A percentile compares a stretch with the other conserved stretches of the same genome.
Conservation (phyloP, 2,797 vertebrate species). For the Leptatherina wallacei region DNA sequence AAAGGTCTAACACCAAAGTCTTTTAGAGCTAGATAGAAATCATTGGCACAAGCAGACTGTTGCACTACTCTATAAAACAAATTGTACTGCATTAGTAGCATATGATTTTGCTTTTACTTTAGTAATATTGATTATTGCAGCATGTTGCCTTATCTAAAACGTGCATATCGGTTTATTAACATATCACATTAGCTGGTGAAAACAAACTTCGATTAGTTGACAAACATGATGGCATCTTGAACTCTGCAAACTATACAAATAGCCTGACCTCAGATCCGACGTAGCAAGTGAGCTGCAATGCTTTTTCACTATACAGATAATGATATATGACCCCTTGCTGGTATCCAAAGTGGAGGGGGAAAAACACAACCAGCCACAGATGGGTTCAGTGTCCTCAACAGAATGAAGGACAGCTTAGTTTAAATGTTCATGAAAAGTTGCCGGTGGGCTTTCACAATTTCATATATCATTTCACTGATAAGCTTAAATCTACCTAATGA, state of each 20-base stretch:
- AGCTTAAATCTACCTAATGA: background rate
- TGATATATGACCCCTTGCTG: slow-evolving; percentile 29
- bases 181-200: background rate
- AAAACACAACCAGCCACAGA: background rate
- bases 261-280: slow-evolving; percentile 26
- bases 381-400: background rate
- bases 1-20: background rate
- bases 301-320: background rate
- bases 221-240: slow-evolving; percentile 23
- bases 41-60: background rate
- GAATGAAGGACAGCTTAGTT: background rate
- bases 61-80: background rate
- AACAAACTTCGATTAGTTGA: background rate
- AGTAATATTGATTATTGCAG: background rate
- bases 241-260: slow-evolving; percentile 44
- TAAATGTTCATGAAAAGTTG: background rate
- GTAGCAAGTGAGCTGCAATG: slow-evolving; percentile 7
- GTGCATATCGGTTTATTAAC: background rate
- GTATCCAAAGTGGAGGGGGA: slow-evolving; percentile 25
- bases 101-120: background rate
- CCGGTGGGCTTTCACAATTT: too few species aligned
- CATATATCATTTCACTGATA: background rate
- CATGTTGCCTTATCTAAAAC: background rate
- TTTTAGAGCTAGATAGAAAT: background rate
- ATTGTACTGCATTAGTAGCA: background rate